Evolutionary conservation across 37 sponge, comb jelly and placozoan genomes (phyloP).

Genomic region (Halichondria panicea): DNA sequence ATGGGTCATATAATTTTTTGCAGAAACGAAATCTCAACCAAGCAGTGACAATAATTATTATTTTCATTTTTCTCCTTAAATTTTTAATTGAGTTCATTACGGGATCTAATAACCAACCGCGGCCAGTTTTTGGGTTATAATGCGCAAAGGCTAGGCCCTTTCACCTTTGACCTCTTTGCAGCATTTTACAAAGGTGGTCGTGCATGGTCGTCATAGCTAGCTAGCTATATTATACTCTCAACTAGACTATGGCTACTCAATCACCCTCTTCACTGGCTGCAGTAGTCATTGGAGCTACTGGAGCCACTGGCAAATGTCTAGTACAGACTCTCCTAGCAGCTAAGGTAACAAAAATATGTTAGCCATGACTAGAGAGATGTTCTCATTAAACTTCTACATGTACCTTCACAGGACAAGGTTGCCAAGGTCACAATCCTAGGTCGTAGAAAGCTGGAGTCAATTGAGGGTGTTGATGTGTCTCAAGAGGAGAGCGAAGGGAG

Average conservation of each 20-base stretch:
- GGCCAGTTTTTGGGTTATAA: too few relatives aligned
- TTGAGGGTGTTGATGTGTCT: constrained; percentile 26
- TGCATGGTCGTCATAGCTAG: too few relatives aligned
- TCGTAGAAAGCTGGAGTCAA: constrained; percentile 36
- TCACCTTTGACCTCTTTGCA: too few relatives aligned
- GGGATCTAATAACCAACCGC: too few relatives aligned
- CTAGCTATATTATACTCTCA: too few relatives aligned
- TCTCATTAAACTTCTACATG: not conserved
- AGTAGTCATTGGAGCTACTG: constrained; percentile 75
- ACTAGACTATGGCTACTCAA: constrained; percentile 10
- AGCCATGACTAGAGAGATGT: not conserved
- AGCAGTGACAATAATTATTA: too few relatives aligned
- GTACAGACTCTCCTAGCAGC: constrained; percentile 47
- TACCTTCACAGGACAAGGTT: constrained; percentile 18
- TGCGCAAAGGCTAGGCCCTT: too few relatives aligned
- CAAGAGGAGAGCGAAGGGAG: constrained; percentile 52
- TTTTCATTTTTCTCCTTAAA: too few relatives aligned
- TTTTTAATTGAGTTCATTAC: too few relatives aligned
- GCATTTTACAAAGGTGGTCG: too few relatives aligned
- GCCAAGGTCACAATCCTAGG: constrained; percentile 47
- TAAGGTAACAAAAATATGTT: constrained; percentile 14
- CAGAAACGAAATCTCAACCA: too few relatives aligned
- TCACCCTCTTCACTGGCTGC: constrained; percentile 21
- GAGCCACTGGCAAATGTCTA: constrained; percentile 66
- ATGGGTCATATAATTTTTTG: too few relatives aligned